Conservation (phyloP, 2,888 invertebrate genomes). For the Trichopria drosophilae region DNA sequence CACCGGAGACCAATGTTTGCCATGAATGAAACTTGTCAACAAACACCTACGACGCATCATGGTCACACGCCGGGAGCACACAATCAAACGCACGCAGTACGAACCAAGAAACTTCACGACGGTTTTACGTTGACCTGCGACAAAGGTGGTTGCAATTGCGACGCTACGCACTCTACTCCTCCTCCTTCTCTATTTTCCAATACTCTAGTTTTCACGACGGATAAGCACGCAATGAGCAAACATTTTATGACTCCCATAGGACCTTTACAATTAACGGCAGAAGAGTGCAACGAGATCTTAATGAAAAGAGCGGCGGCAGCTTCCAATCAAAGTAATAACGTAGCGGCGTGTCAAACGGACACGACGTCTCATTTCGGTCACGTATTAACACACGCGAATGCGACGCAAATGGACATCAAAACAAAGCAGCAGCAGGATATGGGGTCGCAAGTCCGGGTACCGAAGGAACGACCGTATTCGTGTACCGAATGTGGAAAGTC, state of each 20-base stretch:
- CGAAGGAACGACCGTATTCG: slow-evolving; percentile 77
- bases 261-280: slow-evolving; percentile 73
- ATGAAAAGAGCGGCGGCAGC: slow-evolving; percentile 75
- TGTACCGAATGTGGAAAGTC: slow-evolving; percentile 84
- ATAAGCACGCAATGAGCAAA: slow-evolving; percentile 60
- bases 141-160: slow-evolving; percentile 56
- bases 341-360: slow-evolving; percentile 52
- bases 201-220: slow-evolving; percentile 55
- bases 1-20: slow-evolving; percentile 55
- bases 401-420: slow-evolving; percentile 61
- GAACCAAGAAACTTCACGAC: slow-evolving; percentile 54
- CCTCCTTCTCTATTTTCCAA: slow-evolving; percentile 55
- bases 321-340: slow-evolving; percentile 58
- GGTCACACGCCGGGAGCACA: slow-evolving; percentile 46
- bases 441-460: slow-evolving; percentile 61
- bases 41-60: slow-evolving; percentile 49
- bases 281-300: slow-evolving; percentile 77
- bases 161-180: slow-evolving; percentile 53
- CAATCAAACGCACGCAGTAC: slow-evolving; percentile 62
- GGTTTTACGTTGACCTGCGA: slow-evolving; percentile 55
- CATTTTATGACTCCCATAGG: slow-evolving; percentile 75
- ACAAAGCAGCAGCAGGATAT: slow-evolving; percentile 66
- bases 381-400: slow-evolving; percentile 56
- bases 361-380: slow-evolving; percentile 53
- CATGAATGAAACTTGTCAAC: slow-evolving; percentile 55